Evolutionary conservation across 2,797 vertebrate genomes (phyloP), one percentile per base, ranked within the genome.

Genomic region (Novumbra hubbsi): DNA sequence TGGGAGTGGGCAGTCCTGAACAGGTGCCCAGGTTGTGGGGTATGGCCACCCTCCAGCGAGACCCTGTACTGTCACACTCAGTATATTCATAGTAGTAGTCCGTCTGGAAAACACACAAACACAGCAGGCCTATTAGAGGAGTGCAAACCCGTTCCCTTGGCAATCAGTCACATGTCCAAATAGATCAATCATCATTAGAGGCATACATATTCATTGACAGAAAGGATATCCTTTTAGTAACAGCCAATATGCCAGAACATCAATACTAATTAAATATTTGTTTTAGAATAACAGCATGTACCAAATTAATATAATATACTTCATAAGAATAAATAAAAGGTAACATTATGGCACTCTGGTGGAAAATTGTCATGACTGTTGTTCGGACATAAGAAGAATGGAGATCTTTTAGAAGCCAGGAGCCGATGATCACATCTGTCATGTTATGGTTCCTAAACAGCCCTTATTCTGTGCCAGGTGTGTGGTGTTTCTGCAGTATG

Each of bases 41-140:
- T 80, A 99, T 94, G 82, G 98, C 95, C 63, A 99, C 98, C 76
- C 98, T 95, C 98, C 98, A 99, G 82, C 98, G 94, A 73, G 97
- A 97, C 73, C 96, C 97, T 2, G 94, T 96, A 92, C 95, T 95
- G 90, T 99, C 97, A 76, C 98, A 99, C 84, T 99, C 97, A 1
- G 98, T 99, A 88, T 99, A 99, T 90, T 98, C 95, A 85, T 96
- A 99, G 92, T 95, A 95, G 88, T 95, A 99, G 88, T 99, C 95
- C 73, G 88, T 90, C 98, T 99, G 95, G 80, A 94, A 14, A 7
- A 71, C 24, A 72, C 11, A 72, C n/a, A 77, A 17, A 41, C 52
- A 24, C 70, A 30, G 55, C 24, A 24, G 55, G 2, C 21, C 4
- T 60, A 60, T 60, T 27, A 60, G 55, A 60, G 21, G 21, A 60